phyloP scores from a whole-genome alignment of 2,113 vertebrate species.

The Callionymus lyra region DNA sequence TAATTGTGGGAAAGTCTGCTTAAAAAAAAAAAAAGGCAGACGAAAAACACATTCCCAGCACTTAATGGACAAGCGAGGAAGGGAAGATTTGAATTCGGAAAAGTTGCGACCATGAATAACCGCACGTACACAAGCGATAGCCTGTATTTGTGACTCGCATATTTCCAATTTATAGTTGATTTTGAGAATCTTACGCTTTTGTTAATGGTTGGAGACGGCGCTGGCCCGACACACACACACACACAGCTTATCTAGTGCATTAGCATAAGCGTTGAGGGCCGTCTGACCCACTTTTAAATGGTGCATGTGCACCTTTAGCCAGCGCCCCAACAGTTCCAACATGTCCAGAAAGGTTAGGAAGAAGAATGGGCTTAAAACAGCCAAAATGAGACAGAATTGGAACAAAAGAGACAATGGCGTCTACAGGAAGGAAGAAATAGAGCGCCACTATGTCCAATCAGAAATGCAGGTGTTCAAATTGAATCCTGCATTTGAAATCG shows the following conservation, averaged over 20 bases:
- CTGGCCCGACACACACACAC: conserved; percentile 1
- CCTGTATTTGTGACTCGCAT: conserved; percentile 4
- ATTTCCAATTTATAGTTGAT: conserved; percentile 9
- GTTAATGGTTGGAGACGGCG: background rate
- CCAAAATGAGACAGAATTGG: conserved; percentile 21
- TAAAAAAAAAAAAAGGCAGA: too few species aligned
- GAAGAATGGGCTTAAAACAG: background rate
- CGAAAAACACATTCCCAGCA: conserved; percentile 16
- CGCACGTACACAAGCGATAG: background rate
- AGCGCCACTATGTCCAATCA: background rate
- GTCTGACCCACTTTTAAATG: conserved; percentile 41
- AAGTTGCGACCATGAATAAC: too few species aligned
- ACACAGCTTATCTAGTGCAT: conserved; percentile 13
- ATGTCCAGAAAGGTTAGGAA: conserved; percentile 7
- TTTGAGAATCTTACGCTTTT: background rate
- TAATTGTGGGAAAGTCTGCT: conserved; percentile 12
- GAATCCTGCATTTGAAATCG: conserved; percentile 24
- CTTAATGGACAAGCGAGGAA: conserved; percentile 3
- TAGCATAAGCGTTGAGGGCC: conserved; percentile 27
- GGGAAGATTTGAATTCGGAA: too few species aligned
- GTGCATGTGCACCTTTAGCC: conserved; percentile 4
- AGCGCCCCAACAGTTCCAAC: conserved; percentile 8
- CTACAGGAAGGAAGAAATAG: background rate
- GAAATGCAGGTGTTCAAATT: conserved; percentile 23
- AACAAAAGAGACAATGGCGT: conserved; percentile 6